Percentiles rank a stretch among this genome's conserved stretches.
phyloP scores from a whole-genome alignment of 2,888 invertebrate genomes.

The Odontomyia ornata region DNA sequence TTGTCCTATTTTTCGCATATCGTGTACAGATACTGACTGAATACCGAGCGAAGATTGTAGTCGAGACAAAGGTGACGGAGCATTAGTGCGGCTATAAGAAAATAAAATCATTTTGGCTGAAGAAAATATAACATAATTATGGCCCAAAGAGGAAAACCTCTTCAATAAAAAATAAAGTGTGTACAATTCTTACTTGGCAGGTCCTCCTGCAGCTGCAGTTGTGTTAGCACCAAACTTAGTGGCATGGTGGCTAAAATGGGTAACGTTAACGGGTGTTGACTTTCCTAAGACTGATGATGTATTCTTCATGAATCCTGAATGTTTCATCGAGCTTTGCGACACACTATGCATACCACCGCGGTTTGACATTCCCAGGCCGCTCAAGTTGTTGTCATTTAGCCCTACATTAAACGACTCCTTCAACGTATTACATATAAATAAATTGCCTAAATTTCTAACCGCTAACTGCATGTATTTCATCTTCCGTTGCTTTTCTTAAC shows the following conservation, averaged over 20 bases:
- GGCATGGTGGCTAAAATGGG: conserved; percentile 45
- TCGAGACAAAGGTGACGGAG: conserved; percentile 59
- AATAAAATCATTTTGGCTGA: too few species aligned
- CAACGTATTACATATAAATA: background rate
- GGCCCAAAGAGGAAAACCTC: too few species aligned
- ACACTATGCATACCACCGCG: conserved; percentile 54
- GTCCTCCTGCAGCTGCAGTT: too few species aligned
- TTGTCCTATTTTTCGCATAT: conserved; percentile 65
- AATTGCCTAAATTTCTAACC: conserved; percentile 61
- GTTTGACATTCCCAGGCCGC: conserved; percentile 45
- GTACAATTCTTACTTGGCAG: too few species aligned
- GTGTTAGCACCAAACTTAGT: too few species aligned
- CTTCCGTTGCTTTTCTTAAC: conserved; percentile 76
- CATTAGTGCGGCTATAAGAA: conserved; percentile 58
- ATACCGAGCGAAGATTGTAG: conserved; percentile 60
- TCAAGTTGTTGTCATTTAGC: conserved; percentile 40
- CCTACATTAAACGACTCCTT: conserved; percentile 34
- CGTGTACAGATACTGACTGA: conserved; percentile 60
- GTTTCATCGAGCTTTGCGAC: conserved; percentile 56
- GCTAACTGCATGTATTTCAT: conserved; percentile 74
- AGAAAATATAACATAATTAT: too few species aligned
- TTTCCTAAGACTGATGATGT: conserved; percentile 27
- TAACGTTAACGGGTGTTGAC: conserved; percentile 52
- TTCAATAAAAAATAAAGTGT: too few species aligned
- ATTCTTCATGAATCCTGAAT: conserved; percentile 38